Conservation (phyloP, 2,113 vertebrate genomes). For the Forbesichthys agassizii region DNA sequence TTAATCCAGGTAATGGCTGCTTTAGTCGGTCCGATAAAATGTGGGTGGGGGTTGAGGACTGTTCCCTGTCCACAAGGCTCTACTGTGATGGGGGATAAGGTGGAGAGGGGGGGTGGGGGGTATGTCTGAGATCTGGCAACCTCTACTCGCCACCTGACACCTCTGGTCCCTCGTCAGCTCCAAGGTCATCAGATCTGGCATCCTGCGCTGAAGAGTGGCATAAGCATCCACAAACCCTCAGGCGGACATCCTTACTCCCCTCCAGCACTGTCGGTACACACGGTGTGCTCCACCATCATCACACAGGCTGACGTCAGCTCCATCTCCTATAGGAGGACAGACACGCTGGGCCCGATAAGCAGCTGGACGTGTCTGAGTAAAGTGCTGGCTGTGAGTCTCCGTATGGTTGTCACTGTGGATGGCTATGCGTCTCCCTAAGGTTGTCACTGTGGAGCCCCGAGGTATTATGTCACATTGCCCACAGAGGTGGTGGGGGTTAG, state of each 20-base stretch:
- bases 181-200: slow-evolving; percentile 58
- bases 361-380: slow-evolving; percentile 21
- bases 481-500: not conserved
- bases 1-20: slow-evolving; percentile 52
- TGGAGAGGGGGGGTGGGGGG: slow-evolving; percentile 38
- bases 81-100: slow-evolving; percentile 32
- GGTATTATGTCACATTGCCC: not conserved
- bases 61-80: too few species aligned
- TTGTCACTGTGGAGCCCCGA: slow-evolving; percentile 29
- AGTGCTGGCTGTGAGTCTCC: slow-evolving; percentile 8
- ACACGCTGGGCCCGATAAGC: slow-evolving; percentile 25
- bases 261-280: slow-evolving; percentile 31
- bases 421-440: slow-evolving; percentile 15
- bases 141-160: slow-evolving; percentile 56
- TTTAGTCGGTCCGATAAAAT: not conserved
- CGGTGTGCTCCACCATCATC: slow-evolving; percentile 10
- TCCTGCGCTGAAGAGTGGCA: slow-evolving; percentile 41
- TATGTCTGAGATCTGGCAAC: slow-evolving; percentile 65
- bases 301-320: slow-evolving; percentile 18
- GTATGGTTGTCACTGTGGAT: slow-evolving; percentile 18
- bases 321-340: not conserved
- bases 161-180: slow-evolving; percentile 39
- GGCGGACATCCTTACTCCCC: slow-evolving; percentile 41
- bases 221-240: slow-evolving; percentile 53
- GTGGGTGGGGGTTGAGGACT: not conserved